Evolutionary conservation across 2,113 vertebrate species (phyloP).

Genomic region (Labrus mixtus): DNA sequence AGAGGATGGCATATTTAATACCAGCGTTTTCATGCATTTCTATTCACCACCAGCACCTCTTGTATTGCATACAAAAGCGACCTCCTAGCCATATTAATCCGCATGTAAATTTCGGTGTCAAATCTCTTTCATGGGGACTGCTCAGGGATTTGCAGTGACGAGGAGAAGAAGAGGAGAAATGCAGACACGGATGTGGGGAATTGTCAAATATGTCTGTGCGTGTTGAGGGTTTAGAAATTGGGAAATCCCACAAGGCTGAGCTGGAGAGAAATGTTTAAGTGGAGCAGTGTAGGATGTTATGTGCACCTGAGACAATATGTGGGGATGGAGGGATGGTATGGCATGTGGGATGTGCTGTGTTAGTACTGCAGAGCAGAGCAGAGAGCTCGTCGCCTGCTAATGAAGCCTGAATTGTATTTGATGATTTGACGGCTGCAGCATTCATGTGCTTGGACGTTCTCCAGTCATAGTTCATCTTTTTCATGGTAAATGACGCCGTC

Average conservation of each 20-base stretch:
- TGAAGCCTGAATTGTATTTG: slow-evolving; percentile 59
- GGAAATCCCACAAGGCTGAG: background rate
- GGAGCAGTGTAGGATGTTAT: slow-evolving; percentile 5
- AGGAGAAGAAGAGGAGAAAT: slow-evolving; percentile 1
- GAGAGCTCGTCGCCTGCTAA: slow-evolving; percentile 50
- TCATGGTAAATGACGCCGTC: slow-evolving; percentile 59
- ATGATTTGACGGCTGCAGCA: slow-evolving; percentile 50
- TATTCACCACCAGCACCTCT: slow-evolving; percentile 54
- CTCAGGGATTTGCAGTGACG: slow-evolving; percentile 51
- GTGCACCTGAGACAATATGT: slow-evolving; percentile 11
- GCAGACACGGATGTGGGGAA: slow-evolving; percentile 26
- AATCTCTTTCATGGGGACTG: slow-evolving; percentile 54
- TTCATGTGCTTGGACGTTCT: slow-evolving; percentile 27
- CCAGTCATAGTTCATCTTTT: slow-evolving; percentile 63
- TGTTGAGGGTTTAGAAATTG: background rate
- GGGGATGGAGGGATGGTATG: background rate
- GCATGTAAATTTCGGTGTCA: slow-evolving; percentile 71
- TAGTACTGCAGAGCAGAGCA: slow-evolving; percentile 5
- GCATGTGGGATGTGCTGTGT: background rate
- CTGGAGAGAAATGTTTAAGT: slow-evolving; percentile 2
- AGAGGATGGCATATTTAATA: slow-evolving; percentile 57
- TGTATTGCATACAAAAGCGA: slow-evolving; percentile 60
- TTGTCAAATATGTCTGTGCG: slow-evolving; percentile 9
- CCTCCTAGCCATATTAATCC: slow-evolving; percentile 67
- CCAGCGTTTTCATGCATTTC: slow-evolving; percentile 61